phyloP scores from a whole-genome alignment of 2,113 vertebrate species.

The Lampris incognitus region DNA sequence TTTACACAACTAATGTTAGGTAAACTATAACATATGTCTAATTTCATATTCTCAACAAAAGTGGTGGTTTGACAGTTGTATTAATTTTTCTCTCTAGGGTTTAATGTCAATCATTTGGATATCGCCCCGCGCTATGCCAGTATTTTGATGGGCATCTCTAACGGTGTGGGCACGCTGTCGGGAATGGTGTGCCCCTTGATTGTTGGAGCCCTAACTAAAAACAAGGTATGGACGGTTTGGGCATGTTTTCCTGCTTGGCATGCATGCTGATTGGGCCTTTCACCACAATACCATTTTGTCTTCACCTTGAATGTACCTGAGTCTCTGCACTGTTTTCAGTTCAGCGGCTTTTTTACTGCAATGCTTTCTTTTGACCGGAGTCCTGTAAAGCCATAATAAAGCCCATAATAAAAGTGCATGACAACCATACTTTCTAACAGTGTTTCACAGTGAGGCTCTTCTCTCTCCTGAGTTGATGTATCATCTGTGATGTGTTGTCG shows the following conservation, averaged over 20 bases:
- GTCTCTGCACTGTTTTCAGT: not conserved
- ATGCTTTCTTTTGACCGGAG: not conserved
- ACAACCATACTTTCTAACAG: too few species aligned
- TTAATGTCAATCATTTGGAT: conserved; percentile 98
- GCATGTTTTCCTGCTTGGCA: not conserved
- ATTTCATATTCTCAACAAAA: too few species aligned
- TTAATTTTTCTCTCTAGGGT: conserved; percentile 81
- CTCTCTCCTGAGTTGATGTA: too few species aligned
- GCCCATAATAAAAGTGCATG: too few species aligned
- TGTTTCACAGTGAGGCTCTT: too few species aligned
- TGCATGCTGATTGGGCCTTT: not conserved
- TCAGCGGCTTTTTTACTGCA: not conserved
- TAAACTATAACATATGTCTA: not conserved
- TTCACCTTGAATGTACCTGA: not conserved
- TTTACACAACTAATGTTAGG: not conserved
- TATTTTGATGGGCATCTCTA: conserved; percentile 98
- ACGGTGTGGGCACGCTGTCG: conserved; percentile 94
- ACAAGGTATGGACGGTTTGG: conserved; percentile 87
- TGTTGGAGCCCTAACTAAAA: conserved; percentile 94
- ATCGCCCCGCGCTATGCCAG: conserved; percentile 98
- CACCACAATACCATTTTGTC: not conserved
- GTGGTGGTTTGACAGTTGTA: not conserved
- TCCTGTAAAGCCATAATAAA: too few species aligned
- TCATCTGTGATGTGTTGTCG: too few species aligned
- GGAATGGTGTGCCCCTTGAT: conserved; percentile 98